phyloP scores from a whole-genome alignment of 2,888 invertebrate genomes.

The Taenaris catops region DNA sequence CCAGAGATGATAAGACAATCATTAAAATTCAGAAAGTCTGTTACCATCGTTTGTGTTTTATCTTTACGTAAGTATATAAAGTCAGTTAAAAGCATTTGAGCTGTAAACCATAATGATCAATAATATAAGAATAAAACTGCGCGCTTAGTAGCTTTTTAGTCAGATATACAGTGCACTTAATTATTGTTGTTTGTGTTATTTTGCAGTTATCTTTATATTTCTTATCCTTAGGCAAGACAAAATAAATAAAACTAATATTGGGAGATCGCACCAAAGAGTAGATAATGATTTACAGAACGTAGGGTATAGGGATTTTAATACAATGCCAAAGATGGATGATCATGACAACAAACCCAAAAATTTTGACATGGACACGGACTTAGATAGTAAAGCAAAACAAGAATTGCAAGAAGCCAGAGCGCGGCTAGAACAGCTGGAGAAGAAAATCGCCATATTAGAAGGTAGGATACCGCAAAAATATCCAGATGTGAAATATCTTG shows the following conservation, averaged over 20 bases:
- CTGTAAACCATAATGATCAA: constrained; percentile 7
- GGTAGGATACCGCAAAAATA: constrained; percentile 89
- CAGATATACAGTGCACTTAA: constrained; percentile 3
- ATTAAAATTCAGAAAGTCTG: constrained; percentile 63
- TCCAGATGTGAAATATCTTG: constrained; percentile 94
- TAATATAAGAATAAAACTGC: neutral
- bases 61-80: constrained; percentile 51
- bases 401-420: constrained; percentile 82
- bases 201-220: constrained; percentile 56
- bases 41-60: constrained; percentile 49
- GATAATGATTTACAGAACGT: constrained; percentile 39
- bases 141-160: constrained; percentile 6
- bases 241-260: constrained; percentile 32
- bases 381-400: constrained; percentile 46
- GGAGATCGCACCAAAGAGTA: constrained; percentile 37
- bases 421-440: constrained; percentile 84
- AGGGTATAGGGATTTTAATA: constrained; percentile 45
- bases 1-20: constrained; percentile 69
- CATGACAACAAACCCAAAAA: constrained; percentile 34
- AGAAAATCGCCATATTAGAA: constrained; percentile 86
- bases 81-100: constrained; percentile 11
- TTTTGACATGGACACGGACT: constrained; percentile 32
- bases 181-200: constrained; percentile 22
- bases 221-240: constrained; percentile 46
- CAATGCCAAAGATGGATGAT: constrained; percentile 39